Evolutionary conservation across 2,888 invertebrate genomes (phyloP), one percentile per base, ranked within the genome.

Genomic region (Eurytoma adleriae): DNA sequence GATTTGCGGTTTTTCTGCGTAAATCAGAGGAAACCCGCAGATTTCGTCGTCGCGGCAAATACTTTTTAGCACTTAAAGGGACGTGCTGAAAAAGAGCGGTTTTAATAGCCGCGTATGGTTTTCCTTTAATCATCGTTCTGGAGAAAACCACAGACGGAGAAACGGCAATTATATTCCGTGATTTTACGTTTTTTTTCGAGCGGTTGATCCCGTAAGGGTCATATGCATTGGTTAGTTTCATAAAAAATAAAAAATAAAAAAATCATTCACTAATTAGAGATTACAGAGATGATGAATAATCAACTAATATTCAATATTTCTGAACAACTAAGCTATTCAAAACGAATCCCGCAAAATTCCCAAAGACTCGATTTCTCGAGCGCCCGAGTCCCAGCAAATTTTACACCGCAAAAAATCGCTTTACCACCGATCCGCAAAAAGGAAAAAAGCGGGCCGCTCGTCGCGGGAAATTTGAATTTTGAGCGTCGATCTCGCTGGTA

Each of bases 1-100:
- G 81, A 78, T 81, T 81, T 78, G 75, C 78, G 72, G 74, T 81
- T 81, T 81, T 81, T 81, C 64, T 69, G 75, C 70, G 71, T 71
- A 75, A 81, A 78, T 78, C 74, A 75, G 75, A 81, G 78, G 66
- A 79, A 79, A 72, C 57, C 68, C 76, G 69, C 72, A 75, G 71
- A 76, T 76, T 81, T 78, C 70, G 78, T 71, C 71, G 67, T 24
- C 30, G 59, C 40, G 71, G 71, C 73, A 70, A 81, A 75, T 75
- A 72, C 72, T 81, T 79, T 72, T 78, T 64, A 68, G 76, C 64
- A 64, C 71, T 76, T 76, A 68, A 81, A 81, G 64, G 59, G 69
- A 72, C 64, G 48, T 10, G 48, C 18, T 24, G 50, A 64, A 71
- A 76, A 66, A 68, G 48, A 40, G 50, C 30, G n/a, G 66, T 61